Evolutionary conservation across 2,888 invertebrate species (phyloP), one percentile per base, ranked within the genome.

Genomic region (Dicyrtomina minuta): DNA sequence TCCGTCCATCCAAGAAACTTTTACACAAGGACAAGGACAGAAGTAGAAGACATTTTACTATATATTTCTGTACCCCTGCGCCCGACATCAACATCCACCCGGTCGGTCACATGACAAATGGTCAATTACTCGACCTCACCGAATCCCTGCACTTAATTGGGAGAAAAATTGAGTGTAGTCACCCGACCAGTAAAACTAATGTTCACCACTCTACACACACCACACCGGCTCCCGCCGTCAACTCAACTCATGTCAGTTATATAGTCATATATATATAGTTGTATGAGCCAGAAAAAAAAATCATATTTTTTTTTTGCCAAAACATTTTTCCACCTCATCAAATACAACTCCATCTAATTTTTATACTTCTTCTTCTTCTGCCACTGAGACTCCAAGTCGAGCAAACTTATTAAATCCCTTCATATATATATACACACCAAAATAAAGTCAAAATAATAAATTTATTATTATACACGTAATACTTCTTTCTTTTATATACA

Each of bases 71-170:
- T 44, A 62, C 62, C 62, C 62, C 62, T 62, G 62, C 27, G 46
- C 49, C n/a, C 62, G 62, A 62, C 62, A 49, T n/a, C n/a, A n/a
- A n/a, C n/a, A n/a, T n/a, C n/a, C n/a, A n/a, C n/a, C n/a, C n/a
- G n/a, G n/a, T n/a, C 44, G 62, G 62, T 62, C 62, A 62, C 46
- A 62, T 62, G 62, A 62, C 62, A 62, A 62, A 62, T 62, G 62
- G 62, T 62, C 62, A 49, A 62, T 62, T 62, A 62, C 62, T 49
- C 62, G 44, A 27, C 62, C 33, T 33, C 33, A 33, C 46, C n/a
- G 33, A 46, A 17, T 60, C 24, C 44, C 60, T 60, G 60, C 60
- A 60, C 44, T 60, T 62, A 62, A 62, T 62, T 62, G 62, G 49
- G 49, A 62, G 62, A 62, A 62, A 62, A 62, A 62, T 49, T 62